Evolutionary conservation across 2,113 vertebrate genomes (phyloP).

Genomic region (Muntiacus reevesi): DNA sequence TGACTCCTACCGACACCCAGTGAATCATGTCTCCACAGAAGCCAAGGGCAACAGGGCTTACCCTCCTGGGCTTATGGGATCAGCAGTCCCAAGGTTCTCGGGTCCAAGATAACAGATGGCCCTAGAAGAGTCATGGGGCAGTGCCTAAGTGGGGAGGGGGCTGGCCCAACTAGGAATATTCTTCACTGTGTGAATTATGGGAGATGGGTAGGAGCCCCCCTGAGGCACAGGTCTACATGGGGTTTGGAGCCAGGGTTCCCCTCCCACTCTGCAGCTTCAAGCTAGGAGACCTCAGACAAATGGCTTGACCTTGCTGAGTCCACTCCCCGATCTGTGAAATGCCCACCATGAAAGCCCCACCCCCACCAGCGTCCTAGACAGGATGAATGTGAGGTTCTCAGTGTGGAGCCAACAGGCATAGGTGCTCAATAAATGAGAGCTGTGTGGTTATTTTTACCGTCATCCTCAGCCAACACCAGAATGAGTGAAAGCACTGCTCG

Average conservation of each 20-base stretch:
- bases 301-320: not conserved
- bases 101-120: not conserved
- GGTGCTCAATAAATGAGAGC: not conserved
- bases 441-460: not conserved
- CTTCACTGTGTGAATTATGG: not conserved
- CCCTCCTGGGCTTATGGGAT: not conserved
- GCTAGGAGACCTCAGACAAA: not conserved
- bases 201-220: not conserved
- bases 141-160: not conserved
- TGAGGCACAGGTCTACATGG: not conserved
- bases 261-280: not conserved
- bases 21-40: not conserved
- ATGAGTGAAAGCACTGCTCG: not conserved
- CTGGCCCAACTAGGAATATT: not conserved
- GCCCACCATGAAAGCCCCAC: not conserved
- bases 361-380: not conserved
- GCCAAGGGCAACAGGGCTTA: not conserved
- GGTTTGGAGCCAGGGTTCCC: not conserved
- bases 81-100: not conserved
- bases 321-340: not conserved
- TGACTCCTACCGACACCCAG: not conserved
- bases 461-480: not conserved
- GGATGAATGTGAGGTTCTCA: not conserved
- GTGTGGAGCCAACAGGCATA: not conserved
- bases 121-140: not conserved